Conservation (phyloP, 1,140 invertebrate species). For the Hydropsyche tenuis region DNA sequence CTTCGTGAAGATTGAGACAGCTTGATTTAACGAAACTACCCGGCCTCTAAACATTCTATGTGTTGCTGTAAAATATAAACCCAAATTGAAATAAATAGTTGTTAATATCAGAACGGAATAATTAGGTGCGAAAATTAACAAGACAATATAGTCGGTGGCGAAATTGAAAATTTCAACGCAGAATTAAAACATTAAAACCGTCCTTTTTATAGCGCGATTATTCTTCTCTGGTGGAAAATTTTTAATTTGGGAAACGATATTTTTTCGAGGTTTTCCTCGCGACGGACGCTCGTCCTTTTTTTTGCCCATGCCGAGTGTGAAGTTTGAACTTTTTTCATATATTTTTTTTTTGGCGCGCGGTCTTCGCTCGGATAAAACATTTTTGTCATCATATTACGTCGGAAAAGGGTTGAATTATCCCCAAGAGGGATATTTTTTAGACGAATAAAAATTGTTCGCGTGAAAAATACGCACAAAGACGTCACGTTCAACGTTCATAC, state of each 20-base stretch:
- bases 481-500: too few species aligned
- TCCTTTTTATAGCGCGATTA: too few species aligned
- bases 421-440: conserved; percentile 13
- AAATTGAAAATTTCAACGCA: too few species aligned
- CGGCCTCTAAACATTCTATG: too few species aligned
- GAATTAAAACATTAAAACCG: too few species aligned
- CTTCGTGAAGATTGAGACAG: neutral
- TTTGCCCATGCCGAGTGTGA: too few species aligned
- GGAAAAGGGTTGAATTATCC: conserved; percentile 27
- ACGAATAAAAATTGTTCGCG: conserved; percentile 18
- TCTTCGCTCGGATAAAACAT: conserved; percentile 18
- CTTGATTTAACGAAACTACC: conserved; percentile 14
- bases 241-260: conserved; percentile 17
- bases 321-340: neutral
- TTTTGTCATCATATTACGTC: conserved; percentile 26
- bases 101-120: too few species aligned
- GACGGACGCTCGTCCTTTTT: too few species aligned
- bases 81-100: too few species aligned
- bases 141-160: too few species aligned
- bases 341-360: neutral
- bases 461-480: conserved; percentile 23
- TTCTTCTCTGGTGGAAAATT: neutral
- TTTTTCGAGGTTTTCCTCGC: neutral
- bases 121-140: too few species aligned
- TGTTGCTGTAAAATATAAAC: too few species aligned